phyloP scores from a whole-genome alignment of 2,797 vertebrate genomes.

The Sebastes steindachneri region DNA sequence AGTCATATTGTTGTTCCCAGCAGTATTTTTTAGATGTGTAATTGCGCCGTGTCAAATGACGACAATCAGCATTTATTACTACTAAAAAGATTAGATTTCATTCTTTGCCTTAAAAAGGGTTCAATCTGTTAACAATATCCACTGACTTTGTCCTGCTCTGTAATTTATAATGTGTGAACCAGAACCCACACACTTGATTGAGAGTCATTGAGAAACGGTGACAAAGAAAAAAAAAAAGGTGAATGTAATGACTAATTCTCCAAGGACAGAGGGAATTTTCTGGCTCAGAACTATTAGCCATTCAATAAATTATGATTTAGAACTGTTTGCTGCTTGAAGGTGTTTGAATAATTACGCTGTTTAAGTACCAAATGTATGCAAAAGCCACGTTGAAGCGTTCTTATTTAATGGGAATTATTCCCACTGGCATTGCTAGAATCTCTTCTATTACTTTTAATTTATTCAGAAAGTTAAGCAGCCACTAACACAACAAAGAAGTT shows the following conservation, averaged over 20 bases:
- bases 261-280: neutral
- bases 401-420: constrained; percentile 8
- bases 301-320: constrained; percentile 27
- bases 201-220: constrained; percentile 26
- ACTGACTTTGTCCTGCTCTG: constrained; percentile 1
- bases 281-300: constrained; percentile 17
- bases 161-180: constrained; percentile 13
- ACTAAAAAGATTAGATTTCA: neutral
- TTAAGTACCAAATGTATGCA: constrained; percentile 10
- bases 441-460: neutral
- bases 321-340: constrained; percentile 26
- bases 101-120: neutral
- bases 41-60: neutral
- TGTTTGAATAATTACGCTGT: constrained; percentile 40
- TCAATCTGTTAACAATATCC: neutral
- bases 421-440: neutral
- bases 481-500: constrained; percentile 1
- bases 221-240: constrained; percentile 27
- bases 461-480: neutral
- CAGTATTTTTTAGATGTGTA: neutral
- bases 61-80: neutral
- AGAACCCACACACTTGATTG: constrained; percentile 14
- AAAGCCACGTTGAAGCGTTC: neutral
- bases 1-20: neutral
- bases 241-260: constrained; percentile 42